Conservation (phyloP, 2,113 vertebrate genomes). For the Struthio camelus region DNA sequence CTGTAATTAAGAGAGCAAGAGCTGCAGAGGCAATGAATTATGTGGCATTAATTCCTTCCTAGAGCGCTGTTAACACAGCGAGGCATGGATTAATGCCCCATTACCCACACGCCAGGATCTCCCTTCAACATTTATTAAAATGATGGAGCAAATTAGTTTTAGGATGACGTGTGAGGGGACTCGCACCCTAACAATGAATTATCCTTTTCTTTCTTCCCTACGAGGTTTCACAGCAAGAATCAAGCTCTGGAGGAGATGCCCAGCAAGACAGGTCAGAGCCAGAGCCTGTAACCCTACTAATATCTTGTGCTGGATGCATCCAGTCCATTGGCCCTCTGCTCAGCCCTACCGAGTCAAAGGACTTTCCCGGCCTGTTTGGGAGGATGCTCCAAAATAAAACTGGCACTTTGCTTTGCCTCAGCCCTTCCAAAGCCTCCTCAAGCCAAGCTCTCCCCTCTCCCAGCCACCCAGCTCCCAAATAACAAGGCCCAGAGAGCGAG, state of each 20-base stretch:
- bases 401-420: neutral
- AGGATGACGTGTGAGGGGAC: neutral
- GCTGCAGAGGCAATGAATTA: neutral
- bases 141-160: conserved; percentile 33
- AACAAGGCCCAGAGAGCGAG: neutral
- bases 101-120: conserved; percentile 10
- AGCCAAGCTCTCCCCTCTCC: neutral
- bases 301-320: too few relatives aligned
- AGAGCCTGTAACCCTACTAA: neutral
- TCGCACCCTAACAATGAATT: neutral
- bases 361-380: too few relatives aligned
- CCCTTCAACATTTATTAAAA: conserved; percentile 44
- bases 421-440: neutral
- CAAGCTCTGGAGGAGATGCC: neutral
- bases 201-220: neutral
- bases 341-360: too few relatives aligned
- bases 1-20: neutral
- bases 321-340: neutral
- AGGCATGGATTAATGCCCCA: conserved; percentile 46
- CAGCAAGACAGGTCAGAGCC: too few relatives aligned
- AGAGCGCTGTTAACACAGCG: conserved; percentile 44
- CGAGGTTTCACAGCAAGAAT: neutral
- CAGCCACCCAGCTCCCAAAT: neutral
- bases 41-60: neutral
- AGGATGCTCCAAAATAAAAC: neutral